Conservation (phyloP, 2,888 invertebrate species). For the Acanthococcus lagerstroemiae region DNA sequence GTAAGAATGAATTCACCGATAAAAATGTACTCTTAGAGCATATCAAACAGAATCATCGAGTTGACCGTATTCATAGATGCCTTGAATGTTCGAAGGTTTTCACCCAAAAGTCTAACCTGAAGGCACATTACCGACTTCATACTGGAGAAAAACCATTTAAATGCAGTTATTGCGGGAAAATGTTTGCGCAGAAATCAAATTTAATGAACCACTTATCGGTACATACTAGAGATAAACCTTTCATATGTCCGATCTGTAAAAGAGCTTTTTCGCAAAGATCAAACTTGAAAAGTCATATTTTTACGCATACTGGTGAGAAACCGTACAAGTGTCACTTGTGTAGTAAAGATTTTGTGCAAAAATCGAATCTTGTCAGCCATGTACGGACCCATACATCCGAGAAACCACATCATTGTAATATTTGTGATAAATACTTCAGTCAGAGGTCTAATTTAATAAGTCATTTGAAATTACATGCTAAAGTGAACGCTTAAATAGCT, state of each 20-base stretch:
- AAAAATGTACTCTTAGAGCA: slow-evolving; percentile 18
- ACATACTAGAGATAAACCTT: slow-evolving; percentile 25
- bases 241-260: slow-evolving; percentile 25
- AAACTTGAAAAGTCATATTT: slow-evolving; percentile 29
- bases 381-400: slow-evolving; percentile 21
- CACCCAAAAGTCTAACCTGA: slow-evolving; percentile 25
- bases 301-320: slow-evolving; percentile 28
- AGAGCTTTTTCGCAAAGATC: slow-evolving; percentile 27
- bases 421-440: slow-evolving; percentile 26
- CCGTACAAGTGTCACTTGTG: slow-evolving; percentile 24
- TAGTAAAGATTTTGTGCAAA: slow-evolving; percentile 23
- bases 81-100: slow-evolving; percentile 16
- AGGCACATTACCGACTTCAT: slow-evolving; percentile 26
- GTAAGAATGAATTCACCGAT: slow-evolving; percentile 15
- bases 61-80: slow-evolving; percentile 21
- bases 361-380: slow-evolving; percentile 25
- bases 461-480: slow-evolving; percentile 26
- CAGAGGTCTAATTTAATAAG: slow-evolving; percentile 26
- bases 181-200: slow-evolving; percentile 29
- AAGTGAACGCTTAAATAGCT: background rate
- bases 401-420: slow-evolving; percentile 28
- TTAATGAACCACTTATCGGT: slow-evolving; percentile 19
- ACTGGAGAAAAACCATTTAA: slow-evolving; percentile 28
- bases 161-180: slow-evolving; percentile 19
- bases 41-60: slow-evolving; percentile 14